Conservation (phyloP, 2,113 vertebrate genomes). For the Melanocharis versteri region DNA sequence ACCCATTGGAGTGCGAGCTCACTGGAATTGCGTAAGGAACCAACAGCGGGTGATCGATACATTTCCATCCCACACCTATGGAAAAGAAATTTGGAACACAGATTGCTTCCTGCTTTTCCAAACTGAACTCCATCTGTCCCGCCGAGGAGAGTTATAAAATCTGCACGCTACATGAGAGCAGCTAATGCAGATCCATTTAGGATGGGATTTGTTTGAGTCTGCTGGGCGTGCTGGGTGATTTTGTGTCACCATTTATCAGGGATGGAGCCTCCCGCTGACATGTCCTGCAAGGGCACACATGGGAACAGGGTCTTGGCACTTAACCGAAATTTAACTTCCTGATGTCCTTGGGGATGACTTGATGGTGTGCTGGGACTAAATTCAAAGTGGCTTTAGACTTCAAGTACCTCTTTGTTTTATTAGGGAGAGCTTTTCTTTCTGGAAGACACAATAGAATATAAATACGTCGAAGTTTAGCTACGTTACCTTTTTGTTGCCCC, state of each 20-base stretch:
- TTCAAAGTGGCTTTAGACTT: not conserved
- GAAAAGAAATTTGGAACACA: not conserved
- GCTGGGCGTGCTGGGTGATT: not conserved
- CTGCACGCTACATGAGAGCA: not conserved
- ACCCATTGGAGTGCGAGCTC: not conserved
- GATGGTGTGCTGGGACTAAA: not conserved
- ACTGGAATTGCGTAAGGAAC: not conserved
- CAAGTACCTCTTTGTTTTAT: not conserved
- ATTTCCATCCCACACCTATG: conserved; percentile 29
- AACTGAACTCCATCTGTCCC: conserved; percentile 29
- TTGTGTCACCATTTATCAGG: not conserved
- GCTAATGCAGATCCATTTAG: not conserved
- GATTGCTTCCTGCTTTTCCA: conserved; percentile 39
- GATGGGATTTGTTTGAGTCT: not conserved
- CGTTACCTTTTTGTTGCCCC: not conserved
- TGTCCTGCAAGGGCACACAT: not conserved
- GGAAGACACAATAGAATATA: not conserved
- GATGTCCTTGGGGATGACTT: not conserved
- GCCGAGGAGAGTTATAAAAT: not conserved
- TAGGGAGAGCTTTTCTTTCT: not conserved
- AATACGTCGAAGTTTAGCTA: accelerated
- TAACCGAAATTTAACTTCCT: not conserved
- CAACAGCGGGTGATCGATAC: not conserved
- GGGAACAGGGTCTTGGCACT: not conserved
- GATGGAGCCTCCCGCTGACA: not conserved